These are phyloP conservation scores for Caenorhabditis briggsae DNA, from an alignment of 1,140 invertebrate species.

Conservation along the genomic window DNA sequence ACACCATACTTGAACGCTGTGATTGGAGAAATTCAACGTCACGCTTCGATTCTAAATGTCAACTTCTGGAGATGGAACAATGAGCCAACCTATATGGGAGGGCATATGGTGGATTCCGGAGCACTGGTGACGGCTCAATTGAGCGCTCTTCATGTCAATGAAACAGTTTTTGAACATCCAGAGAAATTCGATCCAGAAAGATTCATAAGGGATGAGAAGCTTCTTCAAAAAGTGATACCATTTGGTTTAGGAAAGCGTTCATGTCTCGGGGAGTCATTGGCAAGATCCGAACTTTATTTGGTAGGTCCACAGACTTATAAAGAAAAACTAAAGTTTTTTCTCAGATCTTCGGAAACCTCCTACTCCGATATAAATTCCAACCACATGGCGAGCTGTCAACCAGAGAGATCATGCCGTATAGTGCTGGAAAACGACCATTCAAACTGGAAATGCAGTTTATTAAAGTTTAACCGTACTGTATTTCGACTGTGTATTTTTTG, in stretches of 20 bases:
- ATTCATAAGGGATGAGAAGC: slow-evolving; percentile 35
- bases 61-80: slow-evolving; percentile 55
- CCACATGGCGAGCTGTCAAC: slow-evolving; percentile 1
- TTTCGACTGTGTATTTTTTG: too few relatives aligned
- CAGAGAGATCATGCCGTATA: not conserved
- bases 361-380: slow-evolving; percentile 1
- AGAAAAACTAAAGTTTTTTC: not conserved
- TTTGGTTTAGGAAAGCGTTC: slow-evolving; percentile 64
- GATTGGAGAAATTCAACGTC: slow-evolving; percentile 59
- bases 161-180: slow-evolving; percentile 18
- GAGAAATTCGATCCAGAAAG: slow-evolving; percentile 62
- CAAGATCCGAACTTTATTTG: slow-evolving; percentile 62
- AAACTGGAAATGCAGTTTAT: slow-evolving; percentile 18
- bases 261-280: slow-evolving; percentile 63
- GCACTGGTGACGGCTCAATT: slow-evolving; percentile 50
- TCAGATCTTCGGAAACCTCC: slow-evolving; percentile 25
- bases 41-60: slow-evolving; percentile 24
- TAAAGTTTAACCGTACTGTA: not conserved
- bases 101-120: slow-evolving; percentile 38
- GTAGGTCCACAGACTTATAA: not conserved
- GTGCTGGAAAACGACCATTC: slow-evolving; percentile 10
- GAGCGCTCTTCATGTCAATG: slow-evolving; percentile 22
- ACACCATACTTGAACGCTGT: slow-evolving; percentile 61
- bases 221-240: slow-evolving; percentile 57
- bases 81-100: slow-evolving; percentile 13